Conservation (phyloP, 2,797 vertebrate genomes). For the Poeciliopsis turneri region DNA sequence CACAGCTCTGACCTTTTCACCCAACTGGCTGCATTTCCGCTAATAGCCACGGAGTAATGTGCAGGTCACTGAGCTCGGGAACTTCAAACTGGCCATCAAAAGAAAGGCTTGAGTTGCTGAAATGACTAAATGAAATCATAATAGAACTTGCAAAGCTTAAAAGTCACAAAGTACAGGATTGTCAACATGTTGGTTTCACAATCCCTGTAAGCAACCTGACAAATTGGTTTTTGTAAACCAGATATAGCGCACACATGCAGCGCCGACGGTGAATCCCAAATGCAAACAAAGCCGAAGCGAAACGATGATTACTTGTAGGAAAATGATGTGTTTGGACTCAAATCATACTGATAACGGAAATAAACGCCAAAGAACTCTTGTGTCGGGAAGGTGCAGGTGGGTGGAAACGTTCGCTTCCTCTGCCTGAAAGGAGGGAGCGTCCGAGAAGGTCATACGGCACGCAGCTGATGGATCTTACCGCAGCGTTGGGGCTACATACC, state of each 20-base stretch:
- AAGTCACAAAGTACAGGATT: not conserved
- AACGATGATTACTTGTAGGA: not conserved
- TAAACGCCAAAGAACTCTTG: conserved; percentile 27
- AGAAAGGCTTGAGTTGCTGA: not conserved
- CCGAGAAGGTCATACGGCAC: conserved; percentile 11
- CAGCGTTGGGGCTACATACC: conserved; percentile 27
- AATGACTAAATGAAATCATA: not conserved
- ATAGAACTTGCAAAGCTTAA: not conserved
- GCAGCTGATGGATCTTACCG: conserved; percentile 33
- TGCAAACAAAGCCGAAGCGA: not conserved
- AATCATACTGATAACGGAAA: conserved; percentile 34
- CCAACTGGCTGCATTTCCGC: conserved; percentile 9
- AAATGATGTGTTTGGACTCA: conserved; percentile 6
- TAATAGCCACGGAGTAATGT: conserved; percentile 8
- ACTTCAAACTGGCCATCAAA: not conserved
- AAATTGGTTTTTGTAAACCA: not conserved
- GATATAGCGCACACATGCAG: not conserved
- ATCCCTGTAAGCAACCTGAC: not conserved
- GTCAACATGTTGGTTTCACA: not conserved
- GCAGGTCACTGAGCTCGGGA: not conserved
- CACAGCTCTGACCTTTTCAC: conserved; percentile 39
- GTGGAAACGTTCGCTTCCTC: not conserved
- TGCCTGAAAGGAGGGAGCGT: not conserved
- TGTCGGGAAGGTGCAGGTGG: not conserved
- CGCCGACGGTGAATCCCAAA: not conserved